Percentiles rank a stretch among this genome's conserved stretches.
Conservation (phyloP, 2,888 invertebrate genomes). For the Euproctis similis region DNA sequence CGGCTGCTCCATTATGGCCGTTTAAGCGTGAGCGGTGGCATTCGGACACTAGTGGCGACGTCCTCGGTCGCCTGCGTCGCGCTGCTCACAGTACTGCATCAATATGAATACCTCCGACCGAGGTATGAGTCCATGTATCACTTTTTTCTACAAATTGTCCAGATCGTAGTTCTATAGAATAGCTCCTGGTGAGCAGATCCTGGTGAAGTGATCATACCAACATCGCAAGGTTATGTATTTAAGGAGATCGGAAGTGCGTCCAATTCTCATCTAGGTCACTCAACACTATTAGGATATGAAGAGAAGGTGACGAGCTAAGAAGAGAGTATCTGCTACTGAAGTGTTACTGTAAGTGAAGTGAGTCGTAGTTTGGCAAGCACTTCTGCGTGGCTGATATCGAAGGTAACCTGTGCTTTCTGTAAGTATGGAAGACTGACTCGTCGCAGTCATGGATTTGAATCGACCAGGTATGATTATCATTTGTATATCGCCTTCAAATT, state of each 20-base stretch:
- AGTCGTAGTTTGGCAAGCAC: too few relatives aligned
- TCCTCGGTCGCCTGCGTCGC: constrained; percentile 62
- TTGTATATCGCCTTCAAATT: too few relatives aligned
- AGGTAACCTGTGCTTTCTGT: constrained; percentile 7
- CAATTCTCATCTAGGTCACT: constrained; percentile 53
- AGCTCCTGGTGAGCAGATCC: constrained; percentile 19
- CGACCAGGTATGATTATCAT: too few relatives aligned
- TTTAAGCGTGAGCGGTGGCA: constrained; percentile 63
- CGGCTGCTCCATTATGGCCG: constrained; percentile 66
- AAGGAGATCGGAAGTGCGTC: constrained; percentile 61
- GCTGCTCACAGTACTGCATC: constrained; percentile 44
- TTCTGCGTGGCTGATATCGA: background rate
- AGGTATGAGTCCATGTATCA: constrained; percentile 51
- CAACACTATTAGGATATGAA: constrained; percentile 42
- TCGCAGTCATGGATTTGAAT: constrained; percentile 20
- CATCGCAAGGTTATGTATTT: constrained; percentile 44
- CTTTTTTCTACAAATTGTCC: constrained; percentile 35
- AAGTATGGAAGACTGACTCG: constrained; percentile 41
- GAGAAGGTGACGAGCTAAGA: constrained; percentile 35
- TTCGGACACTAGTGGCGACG: constrained; percentile 70
- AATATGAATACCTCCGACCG: constrained; percentile 67
- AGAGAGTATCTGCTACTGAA: constrained; percentile 39
- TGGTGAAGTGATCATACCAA: constrained; percentile 32
- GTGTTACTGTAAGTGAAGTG: constrained; percentile 51
- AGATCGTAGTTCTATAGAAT: too few relatives aligned